Percentiles rank a stretch among this genome's conserved stretches.
Conservation (phyloP, 2,113 vertebrate species). For the Oryzias curvinotus region DNA sequence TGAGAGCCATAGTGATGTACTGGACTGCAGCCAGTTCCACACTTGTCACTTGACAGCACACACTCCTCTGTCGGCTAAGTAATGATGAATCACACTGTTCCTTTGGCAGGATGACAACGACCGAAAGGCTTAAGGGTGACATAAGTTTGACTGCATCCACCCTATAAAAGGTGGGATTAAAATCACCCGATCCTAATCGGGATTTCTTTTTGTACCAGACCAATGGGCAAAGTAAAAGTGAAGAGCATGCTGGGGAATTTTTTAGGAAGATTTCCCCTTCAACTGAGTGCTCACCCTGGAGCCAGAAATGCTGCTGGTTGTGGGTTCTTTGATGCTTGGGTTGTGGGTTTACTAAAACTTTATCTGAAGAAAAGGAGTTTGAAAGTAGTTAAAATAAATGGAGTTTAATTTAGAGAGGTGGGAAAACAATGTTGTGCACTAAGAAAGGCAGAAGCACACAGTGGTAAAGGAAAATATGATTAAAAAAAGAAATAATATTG, state of each 20-base stretch:
- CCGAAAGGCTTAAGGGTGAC: conserved; percentile 40
- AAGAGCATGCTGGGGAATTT: background rate
- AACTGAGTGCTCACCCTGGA: conserved; percentile 25
- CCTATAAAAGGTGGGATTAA: conserved; percentile 53
- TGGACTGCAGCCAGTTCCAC: conserved; percentile 60
- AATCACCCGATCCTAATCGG: background rate
- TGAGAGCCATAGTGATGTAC: conserved; percentile 51
- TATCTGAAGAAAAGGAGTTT: conserved; percentile 16
- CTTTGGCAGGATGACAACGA: conserved; percentile 59
- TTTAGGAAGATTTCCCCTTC: conserved; percentile 8
- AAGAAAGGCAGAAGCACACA: conserved; percentile 11
- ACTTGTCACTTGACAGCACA: conserved; percentile 56
- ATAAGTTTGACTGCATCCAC: conserved; percentile 42
- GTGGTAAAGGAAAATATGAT: conserved; percentile 9
- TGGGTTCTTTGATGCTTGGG: conserved; percentile 10
- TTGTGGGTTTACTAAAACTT: conserved; percentile 3
- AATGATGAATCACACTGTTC: conserved; percentile 54
- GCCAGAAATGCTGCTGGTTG: background rate
- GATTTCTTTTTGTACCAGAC: background rate
- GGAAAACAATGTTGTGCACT: conserved; percentile 4
- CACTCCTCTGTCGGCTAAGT: conserved; percentile 43
- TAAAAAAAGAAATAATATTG: conserved; percentile 8
- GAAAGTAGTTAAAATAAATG: conserved; percentile 4
- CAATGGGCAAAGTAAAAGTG: background rate
- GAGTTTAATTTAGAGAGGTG: background rate